Evolutionary conservation across 2,888 invertebrate genomes (phyloP), one percentile per base, ranked within the genome.

Genomic region (Adineta ricciae): DNA sequence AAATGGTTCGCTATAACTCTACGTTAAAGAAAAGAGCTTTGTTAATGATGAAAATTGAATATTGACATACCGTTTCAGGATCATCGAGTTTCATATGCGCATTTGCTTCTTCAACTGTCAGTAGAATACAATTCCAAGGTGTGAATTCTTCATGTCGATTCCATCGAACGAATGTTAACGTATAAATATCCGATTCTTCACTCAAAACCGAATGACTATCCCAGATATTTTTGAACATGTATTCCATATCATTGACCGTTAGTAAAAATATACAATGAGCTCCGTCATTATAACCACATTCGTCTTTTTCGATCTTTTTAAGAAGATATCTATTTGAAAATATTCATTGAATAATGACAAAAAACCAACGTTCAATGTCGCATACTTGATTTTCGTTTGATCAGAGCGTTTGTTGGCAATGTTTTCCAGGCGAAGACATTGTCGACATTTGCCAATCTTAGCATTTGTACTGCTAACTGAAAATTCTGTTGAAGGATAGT

Each of bases 51-150:
- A 36, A 64, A n/a, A 46, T 19, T 14, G 32, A 41, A 36, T 49
- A 5, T 52, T 36, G n/a, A 78, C 19, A 46, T 83, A 85, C 85
- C 14, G 36, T 38, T 36, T 85, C 84, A 38, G 54, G 27, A 84
- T 85, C 82, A 16, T 73, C 82, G 11, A 95, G 91, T 88, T 93
- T 93, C 86, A 93, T 91, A 90, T 97, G 96, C 83, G 93, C 93
- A 86, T 93, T 93, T 86, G 94, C 93, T 91, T 97, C 96, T 85
- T 94, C 93, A 83, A 93, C 93, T 0, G 96, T 96, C 1, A 97
- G 91, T 83, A 96, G 92, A 87, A 97, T 93, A 89, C 95, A 95
- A 90, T 97, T 97, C 96, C 96, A 97, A 0, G 96, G 97, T 0
- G 95, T 93, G 96, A 96, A 97, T 88, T 94, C 94, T 87, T 93